Conservation (phyloP, 2,797 vertebrate species). For the Synanceia verrucosa region DNA sequence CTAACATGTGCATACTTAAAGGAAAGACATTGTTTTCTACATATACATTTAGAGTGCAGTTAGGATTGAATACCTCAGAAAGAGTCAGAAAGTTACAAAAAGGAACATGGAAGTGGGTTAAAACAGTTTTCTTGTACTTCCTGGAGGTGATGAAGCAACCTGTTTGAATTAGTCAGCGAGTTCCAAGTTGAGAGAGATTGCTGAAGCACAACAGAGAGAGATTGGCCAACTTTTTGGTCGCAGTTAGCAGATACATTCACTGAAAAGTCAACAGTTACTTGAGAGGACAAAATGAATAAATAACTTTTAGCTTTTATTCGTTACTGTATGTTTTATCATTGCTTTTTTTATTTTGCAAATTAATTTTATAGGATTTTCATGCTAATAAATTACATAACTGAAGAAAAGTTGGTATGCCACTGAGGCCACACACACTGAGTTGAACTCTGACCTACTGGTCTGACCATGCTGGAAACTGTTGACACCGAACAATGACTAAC, state of each 20-base stretch:
- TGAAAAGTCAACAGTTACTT: background rate
- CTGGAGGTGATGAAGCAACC: background rate
- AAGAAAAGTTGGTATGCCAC: background rate
- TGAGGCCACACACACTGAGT: background rate
- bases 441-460: background rate
- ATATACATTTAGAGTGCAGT: background rate
- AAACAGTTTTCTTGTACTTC: background rate
- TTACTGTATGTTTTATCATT: background rate
- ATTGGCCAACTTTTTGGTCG: background rate
- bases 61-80: background rate
- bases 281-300: background rate
- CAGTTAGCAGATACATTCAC: background rate
- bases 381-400: background rate
- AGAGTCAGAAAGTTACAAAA: constrained; percentile 10
- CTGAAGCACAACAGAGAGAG: background rate
- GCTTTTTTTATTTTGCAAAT: background rate
- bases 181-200: background rate
- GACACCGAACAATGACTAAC: background rate
- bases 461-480: background rate
- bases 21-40: background rate
- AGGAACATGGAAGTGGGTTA: background rate
- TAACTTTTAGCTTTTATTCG: background rate
- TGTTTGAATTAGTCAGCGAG: background rate
- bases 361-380: background rate
- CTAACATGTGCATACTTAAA: background rate